Evolutionary conservation across 2,888 invertebrate species (phyloP), one percentile per base, ranked within the genome.

Genomic region (Apeira syringaria): DNA sequence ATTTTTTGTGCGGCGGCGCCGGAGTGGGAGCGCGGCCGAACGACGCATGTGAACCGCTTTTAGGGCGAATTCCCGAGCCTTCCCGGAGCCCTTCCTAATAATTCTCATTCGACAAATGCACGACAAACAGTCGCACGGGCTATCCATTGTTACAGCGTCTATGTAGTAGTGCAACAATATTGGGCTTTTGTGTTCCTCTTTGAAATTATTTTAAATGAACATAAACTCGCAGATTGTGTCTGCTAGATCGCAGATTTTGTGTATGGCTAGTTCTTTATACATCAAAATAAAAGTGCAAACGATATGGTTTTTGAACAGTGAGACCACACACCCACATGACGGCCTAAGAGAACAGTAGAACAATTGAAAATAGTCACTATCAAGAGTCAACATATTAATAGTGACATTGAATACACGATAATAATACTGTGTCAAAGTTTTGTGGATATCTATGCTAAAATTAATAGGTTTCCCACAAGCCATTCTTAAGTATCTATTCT

Each of bases 21-120:
- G 79, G 82, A 87, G 87, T 87, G 86, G 87, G 88, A 87, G 85
- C n/a, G 32, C 43, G 43, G 27, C 37, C 22, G 25, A 78, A 65
- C 78, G 80, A 73, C 82, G 85, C 89, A 89, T 89, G 89, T 85
- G 89, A 90, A 90, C 89, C 83, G 87, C 87, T 87, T 88, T 87
- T 87, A 77, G 88, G 89, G 88, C 87, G 80, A 87, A 88, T 89
- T 89, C 89, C 89, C 89, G 89, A 81, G 89, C 88, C 88, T 85
- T 80, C 78, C 72, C 74, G 77, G 81, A 77, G 86, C 89, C 88
- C 88, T 88, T 88, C 77, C 81, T 81, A 85, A 88, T 87, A 87
- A 87, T 86, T 82, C 87, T 74, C 80, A 80, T 82, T 86, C 87
- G 88, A 88, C 85, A 89, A 88, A 87, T 87, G 85, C 80, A 78